A percentile compares a stretch with the other conserved stretches of the same genome.
Conservation (phyloP, 2,888 invertebrate genomes). For the Cryptocephalus primarius region DNA sequence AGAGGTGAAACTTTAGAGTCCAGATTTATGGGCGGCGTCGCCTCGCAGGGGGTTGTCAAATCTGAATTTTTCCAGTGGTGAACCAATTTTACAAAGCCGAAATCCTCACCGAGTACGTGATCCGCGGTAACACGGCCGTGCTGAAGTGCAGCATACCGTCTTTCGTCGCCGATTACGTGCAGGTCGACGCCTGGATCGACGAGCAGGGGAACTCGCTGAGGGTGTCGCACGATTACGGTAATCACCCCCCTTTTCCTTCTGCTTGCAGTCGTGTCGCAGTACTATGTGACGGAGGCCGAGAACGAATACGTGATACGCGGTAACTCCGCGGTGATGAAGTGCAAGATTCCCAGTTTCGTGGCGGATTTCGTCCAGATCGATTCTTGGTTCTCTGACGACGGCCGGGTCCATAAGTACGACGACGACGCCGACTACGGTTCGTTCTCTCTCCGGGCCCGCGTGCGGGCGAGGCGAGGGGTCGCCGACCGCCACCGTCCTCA, state of each 20-base stretch:
- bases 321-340: conserved; percentile 84
- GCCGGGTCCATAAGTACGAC: conserved; percentile 49
- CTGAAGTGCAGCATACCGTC: conserved; percentile 65
- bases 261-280: conserved; percentile 73
- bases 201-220: conserved; percentile 47
- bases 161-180: conserved; percentile 63
- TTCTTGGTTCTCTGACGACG: conserved; percentile 73
- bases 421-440: conserved; percentile 38
- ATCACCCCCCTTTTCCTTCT: conserved; percentile 4
- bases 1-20: too few relatives aligned
- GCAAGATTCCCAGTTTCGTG: conserved; percentile 90
- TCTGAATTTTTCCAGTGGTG: conserved; percentile 44
- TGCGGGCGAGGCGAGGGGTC: too few relatives aligned
- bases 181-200: conserved; percentile 59
- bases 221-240: conserved; percentile 43
- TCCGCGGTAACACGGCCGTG: conserved; percentile 60
- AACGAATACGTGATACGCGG: conserved; percentile 90
- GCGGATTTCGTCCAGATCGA: conserved; percentile 84
- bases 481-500: too few relatives aligned
- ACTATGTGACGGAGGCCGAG: conserved; percentile 83
- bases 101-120: conserved; percentile 62
- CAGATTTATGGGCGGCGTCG: too few relatives aligned
- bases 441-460: background rate
- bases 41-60: too few relatives aligned
- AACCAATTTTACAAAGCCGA: conserved; percentile 63